These are phyloP conservation scores for Melinaea marsaeus DNA, from an alignment of 2,888 invertebrate genomes.

Conservation along the genomic window DNA sequence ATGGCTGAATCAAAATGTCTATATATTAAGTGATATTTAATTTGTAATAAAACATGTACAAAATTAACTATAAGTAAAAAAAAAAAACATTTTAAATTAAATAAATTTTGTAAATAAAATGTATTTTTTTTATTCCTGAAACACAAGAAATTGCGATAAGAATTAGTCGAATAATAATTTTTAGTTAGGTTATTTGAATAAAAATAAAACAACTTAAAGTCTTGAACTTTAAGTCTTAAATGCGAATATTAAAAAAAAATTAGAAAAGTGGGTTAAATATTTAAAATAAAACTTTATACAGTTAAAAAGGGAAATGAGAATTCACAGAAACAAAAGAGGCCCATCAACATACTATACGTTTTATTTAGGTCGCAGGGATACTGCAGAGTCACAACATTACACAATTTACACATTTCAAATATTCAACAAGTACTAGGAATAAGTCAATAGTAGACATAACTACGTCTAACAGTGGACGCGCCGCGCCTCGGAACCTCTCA, in stretches of 20 bases:
- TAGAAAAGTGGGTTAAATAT: too few relatives aligned
- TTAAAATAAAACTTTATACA: background rate
- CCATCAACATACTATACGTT: constrained; percentile 69
- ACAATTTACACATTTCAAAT: constrained; percentile 70
- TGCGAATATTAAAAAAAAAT: too few relatives aligned
- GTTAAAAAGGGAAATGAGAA: background rate
- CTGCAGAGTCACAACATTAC: constrained; percentile 68
- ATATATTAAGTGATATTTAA: constrained; percentile 45
- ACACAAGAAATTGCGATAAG: too few relatives aligned
- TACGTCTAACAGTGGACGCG: constrained; percentile 69
- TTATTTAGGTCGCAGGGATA: constrained; percentile 60
- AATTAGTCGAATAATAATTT: background rate
- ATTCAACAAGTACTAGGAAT: constrained; percentile 76
- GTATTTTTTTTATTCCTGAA: constrained; percentile 41
- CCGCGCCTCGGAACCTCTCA: constrained; percentile 47
- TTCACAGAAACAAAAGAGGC: constrained; percentile 37
- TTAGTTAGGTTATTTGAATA: background rate
- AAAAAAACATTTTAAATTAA: constrained; percentile 29
- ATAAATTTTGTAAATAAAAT: constrained; percentile 59
- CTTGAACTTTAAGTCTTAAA: too few relatives aligned
- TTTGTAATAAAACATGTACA: constrained; percentile 62
- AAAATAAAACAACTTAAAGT: too few relatives aligned
- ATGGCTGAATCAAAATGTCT: background rate
- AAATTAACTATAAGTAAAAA: constrained; percentile 55
- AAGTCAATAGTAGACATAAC: constrained; percentile 70